phyloP scores from a whole-genome alignment of 2,888 invertebrate species.

The Rhagonycha lutea region DNA sequence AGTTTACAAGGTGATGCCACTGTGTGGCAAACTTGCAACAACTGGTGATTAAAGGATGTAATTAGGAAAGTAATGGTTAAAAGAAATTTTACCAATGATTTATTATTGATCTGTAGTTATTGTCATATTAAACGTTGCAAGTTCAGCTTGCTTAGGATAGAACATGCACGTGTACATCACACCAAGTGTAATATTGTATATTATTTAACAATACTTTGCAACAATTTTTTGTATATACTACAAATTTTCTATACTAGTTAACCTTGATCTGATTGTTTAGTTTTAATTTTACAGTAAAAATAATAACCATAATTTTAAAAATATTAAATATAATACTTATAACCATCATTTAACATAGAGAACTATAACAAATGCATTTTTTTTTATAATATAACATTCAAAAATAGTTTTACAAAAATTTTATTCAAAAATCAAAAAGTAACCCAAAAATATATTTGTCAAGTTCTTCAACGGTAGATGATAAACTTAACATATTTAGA shows the following conservation, averaged over 20 bases:
- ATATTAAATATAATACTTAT: neutral
- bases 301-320: conserved; percentile 10
- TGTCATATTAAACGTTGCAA: conserved; percentile 55
- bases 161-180: conserved; percentile 38
- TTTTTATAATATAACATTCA: conserved; percentile 6
- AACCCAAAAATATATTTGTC: conserved; percentile 19
- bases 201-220: conserved; percentile 32
- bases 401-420: conserved; percentile 20
- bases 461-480: conserved; percentile 17
- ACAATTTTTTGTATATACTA: conserved; percentile 28
- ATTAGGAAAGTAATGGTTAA: conserved; percentile 4
- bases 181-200: conserved; percentile 34
- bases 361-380: neutral
- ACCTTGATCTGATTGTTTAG: conserved; percentile 30
- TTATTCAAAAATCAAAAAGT: conserved; percentile 6
- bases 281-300: conserved; percentile 22
- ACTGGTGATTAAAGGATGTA: neutral
- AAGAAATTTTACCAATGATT: conserved; percentile 36
- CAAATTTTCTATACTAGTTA: conserved; percentile 26
- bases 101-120: conserved; percentile 54
- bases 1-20: neutral
- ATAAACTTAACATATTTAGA: conserved; percentile 32
- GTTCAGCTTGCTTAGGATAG: conserved; percentile 49
- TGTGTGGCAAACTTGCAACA: neutral
- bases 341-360: neutral